These are phyloP conservation scores for Antennarius striatus DNA, from an alignment of 2,113 vertebrate species.

Conservation along the genomic window DNA sequence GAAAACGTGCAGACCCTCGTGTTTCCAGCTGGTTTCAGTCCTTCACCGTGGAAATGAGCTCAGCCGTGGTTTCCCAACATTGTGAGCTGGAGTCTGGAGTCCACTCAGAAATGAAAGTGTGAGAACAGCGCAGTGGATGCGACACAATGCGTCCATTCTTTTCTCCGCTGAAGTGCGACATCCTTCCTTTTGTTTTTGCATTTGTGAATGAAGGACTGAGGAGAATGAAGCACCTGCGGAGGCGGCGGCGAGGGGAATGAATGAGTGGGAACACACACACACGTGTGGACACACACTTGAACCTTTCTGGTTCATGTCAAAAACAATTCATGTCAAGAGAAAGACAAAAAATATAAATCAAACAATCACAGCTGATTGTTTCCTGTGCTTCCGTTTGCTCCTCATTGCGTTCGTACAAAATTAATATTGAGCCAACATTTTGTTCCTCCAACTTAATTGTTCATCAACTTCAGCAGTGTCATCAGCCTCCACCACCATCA, in stretches of 20 bases:
- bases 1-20: too few relatives aligned
- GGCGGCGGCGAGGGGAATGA: constrained; percentile 11
- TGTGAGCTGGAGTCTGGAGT: constrained; percentile 41
- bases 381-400: too few relatives aligned
- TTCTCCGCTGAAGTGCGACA: constrained; percentile 63
- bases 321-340: constrained; percentile 7
- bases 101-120: constrained; percentile 70
- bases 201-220: constrained; percentile 57
- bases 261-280: constrained; percentile 31
- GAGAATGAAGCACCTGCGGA: constrained; percentile 65
- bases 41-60: constrained; percentile 51
- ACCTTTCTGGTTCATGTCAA: background rate
- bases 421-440: background rate
- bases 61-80: constrained; percentile 65
- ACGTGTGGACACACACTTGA: constrained; percentile 15
- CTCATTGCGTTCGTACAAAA: too few relatives aligned
- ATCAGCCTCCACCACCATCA: too few relatives aligned
- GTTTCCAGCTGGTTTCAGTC: too few relatives aligned
- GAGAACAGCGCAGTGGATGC: constrained; percentile 64
- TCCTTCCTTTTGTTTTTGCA: constrained; percentile 78
- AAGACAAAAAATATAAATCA: constrained; percentile 4
- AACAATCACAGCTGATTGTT: background rate
- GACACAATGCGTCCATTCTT: constrained; percentile 77
- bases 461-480: too few relatives aligned
- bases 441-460: too few relatives aligned